Percentiles rank a stretch among this genome's conserved stretches.
These are phyloP conservation scores for Phalacrocorax aristotelis DNA, from an alignment of 2,113 vertebrate genomes.

Conservation along the genomic window DNA sequence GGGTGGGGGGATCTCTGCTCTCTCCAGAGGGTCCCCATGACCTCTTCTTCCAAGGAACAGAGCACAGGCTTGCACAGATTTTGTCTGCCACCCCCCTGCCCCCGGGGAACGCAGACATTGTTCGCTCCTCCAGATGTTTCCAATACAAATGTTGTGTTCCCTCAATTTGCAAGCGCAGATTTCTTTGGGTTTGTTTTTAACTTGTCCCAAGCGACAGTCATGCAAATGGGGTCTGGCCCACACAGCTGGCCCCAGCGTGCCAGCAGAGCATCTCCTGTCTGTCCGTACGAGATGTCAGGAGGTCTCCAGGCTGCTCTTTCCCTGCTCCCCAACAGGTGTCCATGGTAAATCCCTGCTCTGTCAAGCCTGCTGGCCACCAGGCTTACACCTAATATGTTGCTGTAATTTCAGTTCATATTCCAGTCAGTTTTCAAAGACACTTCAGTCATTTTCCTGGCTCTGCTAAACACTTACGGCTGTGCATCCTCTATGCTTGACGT, in stretches of 20 bases:
- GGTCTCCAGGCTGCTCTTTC: not conserved
- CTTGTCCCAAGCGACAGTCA: not conserved
- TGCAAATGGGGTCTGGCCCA: not conserved
- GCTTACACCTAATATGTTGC: not conserved
- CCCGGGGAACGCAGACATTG: not conserved
- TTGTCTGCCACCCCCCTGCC: not conserved
- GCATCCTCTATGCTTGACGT: fast-evolving
- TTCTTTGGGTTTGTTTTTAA: not conserved
- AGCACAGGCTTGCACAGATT: not conserved
- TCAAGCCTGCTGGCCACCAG: not conserved
- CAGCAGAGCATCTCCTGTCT: not conserved
- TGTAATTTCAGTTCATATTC: not conserved
- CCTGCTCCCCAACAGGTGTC: not conserved
- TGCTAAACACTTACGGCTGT: not conserved
- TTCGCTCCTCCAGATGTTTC: not conserved
- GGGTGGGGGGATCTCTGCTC: not conserved
- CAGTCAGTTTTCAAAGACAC: not conserved
- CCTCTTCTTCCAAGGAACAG: not conserved
- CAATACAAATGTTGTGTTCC: not conserved
- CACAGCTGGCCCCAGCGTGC: not conserved
- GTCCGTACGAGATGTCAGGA: not conserved
- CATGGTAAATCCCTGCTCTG: not conserved
- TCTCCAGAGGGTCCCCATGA: not conserved
- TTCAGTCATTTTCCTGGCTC: not conserved
- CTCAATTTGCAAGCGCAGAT: not conserved